These are phyloP conservation scores for Henricia sp. DNA, from an alignment of 53 echinoderm and acorn worm genomes.

Conservation along the genomic window DNA sequence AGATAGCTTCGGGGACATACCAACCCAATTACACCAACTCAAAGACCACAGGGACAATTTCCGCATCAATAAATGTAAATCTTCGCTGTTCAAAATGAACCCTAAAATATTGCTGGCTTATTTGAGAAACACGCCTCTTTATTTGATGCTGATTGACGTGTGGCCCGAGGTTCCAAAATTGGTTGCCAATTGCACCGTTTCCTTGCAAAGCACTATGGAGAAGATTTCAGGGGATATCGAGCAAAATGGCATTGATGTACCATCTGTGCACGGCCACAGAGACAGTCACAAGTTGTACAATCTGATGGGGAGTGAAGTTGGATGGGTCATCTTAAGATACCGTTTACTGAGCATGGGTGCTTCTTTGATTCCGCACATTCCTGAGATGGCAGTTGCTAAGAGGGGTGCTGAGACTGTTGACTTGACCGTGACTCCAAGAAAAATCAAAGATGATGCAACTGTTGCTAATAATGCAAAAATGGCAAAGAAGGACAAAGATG, in stretches of 20 bases:
- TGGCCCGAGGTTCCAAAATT: conserved; percentile 84
- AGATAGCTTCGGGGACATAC: conserved; percentile 51
- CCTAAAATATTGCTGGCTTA: conserved; percentile 66
- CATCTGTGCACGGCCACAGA: conserved; percentile 81
- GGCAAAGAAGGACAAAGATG: conserved; percentile 5
- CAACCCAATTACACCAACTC: conserved; percentile 76
- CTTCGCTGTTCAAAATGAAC: conserved; percentile 87
- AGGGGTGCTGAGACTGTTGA: background rate
- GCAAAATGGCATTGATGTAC: conserved; percentile 73
- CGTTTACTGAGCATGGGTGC: conserved; percentile 88
- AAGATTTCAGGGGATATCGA: conserved; percentile 73
- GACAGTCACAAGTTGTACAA: conserved; percentile 84
- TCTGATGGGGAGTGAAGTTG: conserved; percentile 91
- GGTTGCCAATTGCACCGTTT: conserved; percentile 81
- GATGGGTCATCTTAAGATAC: conserved; percentile 77
- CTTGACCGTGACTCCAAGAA: conserved; percentile 30
- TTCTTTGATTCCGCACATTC: conserved; percentile 84
- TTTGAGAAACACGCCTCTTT: conserved; percentile 85
- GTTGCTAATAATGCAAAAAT: background rate
- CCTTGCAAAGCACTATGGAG: conserved; percentile 64
- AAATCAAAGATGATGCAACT: background rate
- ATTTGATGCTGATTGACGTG: conserved; percentile 86
- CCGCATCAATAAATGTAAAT: conserved; percentile 88
- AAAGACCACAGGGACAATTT: conserved; percentile 86
- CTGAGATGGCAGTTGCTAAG: conserved; percentile 57